These are phyloP conservation scores for Phalloptychus januarius DNA, from an alignment of 2,797 vertebrate genomes.

Conservation along the genomic window DNA sequence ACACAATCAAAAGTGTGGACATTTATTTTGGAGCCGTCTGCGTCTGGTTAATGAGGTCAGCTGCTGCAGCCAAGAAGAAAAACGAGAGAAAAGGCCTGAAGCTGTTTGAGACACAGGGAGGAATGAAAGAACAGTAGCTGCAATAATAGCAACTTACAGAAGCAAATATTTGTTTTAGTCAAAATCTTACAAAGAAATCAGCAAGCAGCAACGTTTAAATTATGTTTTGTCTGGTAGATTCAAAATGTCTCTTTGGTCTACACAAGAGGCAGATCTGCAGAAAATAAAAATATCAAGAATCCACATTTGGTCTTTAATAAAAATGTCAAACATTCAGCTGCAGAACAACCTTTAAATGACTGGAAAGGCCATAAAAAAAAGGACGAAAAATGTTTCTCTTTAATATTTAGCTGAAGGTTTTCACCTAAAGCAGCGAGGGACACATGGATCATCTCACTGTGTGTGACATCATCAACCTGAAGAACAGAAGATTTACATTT, in stretches of 20 bases:
- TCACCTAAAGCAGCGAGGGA: neutral
- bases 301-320: neutral
- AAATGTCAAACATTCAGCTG: neutral
- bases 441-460: neutral
- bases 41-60: slow-evolving; percentile 50
- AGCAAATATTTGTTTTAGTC: no score
- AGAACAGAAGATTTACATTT: neutral
- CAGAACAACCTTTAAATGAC: neutral
- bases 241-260: no score
- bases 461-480: neutral
- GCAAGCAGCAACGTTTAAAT: no score
- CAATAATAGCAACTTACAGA: slow-evolving; percentile 21
- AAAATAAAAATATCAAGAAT: neutral
- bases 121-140: slow-evolving; percentile 18
- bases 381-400: no score
- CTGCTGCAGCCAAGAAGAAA: slow-evolving; percentile 23
- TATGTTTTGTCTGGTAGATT: no score
- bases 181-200: no score
- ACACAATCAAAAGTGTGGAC: slow-evolving; percentile 59
- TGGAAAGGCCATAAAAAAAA: neutral
- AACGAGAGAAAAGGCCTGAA: neutral
- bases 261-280: neutral
- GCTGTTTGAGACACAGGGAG: neutral
- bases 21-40: slow-evolving; percentile 53
- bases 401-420: neutral